phyloP scores from a whole-genome alignment of 2,888 invertebrate species.

The Drosophila neotestacea region DNA sequence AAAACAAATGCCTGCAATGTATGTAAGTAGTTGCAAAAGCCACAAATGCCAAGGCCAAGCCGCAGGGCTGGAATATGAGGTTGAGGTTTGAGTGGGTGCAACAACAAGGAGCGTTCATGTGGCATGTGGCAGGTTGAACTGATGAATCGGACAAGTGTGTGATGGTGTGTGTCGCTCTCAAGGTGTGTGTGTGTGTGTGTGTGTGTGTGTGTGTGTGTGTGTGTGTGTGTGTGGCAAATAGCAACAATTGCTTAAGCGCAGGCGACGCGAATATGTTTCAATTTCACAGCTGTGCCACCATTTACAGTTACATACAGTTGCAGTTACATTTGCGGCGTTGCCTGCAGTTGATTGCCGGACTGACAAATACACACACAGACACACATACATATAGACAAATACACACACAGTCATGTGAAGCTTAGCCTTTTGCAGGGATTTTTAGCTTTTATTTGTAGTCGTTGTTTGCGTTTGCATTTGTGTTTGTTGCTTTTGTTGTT shows the following conservation, averaged over 20 bases:
- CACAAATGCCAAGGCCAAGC: constrained; percentile 75
- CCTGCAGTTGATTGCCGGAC: constrained; percentile 28
- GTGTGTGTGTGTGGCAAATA: constrained; percentile 14
- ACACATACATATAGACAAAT: constrained; percentile 6
- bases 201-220: constrained; percentile 13
- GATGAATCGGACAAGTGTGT: constrained; percentile 22
- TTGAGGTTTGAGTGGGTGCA: constrained; percentile 3
- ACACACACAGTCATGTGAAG: neutral
- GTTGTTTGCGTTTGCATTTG: constrained; percentile 5
- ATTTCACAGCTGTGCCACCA: constrained; percentile 44
- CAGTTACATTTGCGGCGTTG: constrained; percentile 46
- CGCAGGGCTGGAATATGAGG: neutral
- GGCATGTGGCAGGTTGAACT: constrained; percentile 20
- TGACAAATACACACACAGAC: constrained; percentile 27
- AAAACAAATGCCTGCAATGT: constrained; percentile 13
- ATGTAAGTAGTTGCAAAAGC: constrained; percentile 30
- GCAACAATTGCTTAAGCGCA: constrained; percentile 34
- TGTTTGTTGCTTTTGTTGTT: constrained; percentile 18
- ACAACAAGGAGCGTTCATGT: constrained; percentile 12
- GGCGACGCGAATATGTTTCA: constrained; percentile 56
- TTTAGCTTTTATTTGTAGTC: constrained; percentile 31
- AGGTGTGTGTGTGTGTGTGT: constrained; percentile 10
- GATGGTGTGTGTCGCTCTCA: neutral
- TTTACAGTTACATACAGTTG: constrained; percentile 36
- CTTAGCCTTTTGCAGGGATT: constrained; percentile 43